phyloP scores from a whole-genome alignment of 2,113 vertebrate genomes.

The Pipra filicauda region DNA sequence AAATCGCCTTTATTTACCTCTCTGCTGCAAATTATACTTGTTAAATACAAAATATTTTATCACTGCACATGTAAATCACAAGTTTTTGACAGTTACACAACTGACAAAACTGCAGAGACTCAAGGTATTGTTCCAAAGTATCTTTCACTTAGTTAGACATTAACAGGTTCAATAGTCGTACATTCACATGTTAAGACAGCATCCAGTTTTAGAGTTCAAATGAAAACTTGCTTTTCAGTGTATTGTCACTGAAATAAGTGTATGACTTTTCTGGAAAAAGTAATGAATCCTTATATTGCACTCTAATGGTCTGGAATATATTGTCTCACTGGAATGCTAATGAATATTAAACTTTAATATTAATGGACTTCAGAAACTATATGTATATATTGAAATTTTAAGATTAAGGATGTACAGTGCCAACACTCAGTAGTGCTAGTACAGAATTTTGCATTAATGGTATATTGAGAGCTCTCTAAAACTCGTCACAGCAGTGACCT shows the following conservation, averaged over 20 bases:
- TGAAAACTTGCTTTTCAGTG: not conserved
- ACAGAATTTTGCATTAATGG: not conserved
- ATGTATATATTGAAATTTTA: not conserved
- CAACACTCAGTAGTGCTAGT: not conserved
- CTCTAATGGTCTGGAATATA: not conserved
- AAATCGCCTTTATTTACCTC: not conserved
- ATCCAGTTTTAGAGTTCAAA: not conserved
- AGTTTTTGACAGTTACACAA: not conserved
- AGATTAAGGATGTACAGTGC: not conserved
- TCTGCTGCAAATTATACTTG: not conserved
- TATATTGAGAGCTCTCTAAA: not conserved
- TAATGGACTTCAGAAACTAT: not conserved
- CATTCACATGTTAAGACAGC: not conserved
- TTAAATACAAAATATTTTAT: not conserved
- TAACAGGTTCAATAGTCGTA: conserved; percentile 24
- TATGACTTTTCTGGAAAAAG: not conserved
- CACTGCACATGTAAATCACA: not conserved
- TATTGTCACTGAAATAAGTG: not conserved
- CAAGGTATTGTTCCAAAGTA: not conserved
- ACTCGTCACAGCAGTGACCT: not conserved
- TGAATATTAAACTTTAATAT: not conserved
- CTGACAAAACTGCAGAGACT: not conserved
- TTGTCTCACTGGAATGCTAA: not conserved
- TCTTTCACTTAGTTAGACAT: conserved; percentile 36
- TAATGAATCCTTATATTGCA: not conserved